A percentile compares a stretch with the other conserved stretches of the same genome.
Evolutionary conservation across 2,888 invertebrate genomes (phyloP).

Genomic region (Acleris laterana): DNA sequence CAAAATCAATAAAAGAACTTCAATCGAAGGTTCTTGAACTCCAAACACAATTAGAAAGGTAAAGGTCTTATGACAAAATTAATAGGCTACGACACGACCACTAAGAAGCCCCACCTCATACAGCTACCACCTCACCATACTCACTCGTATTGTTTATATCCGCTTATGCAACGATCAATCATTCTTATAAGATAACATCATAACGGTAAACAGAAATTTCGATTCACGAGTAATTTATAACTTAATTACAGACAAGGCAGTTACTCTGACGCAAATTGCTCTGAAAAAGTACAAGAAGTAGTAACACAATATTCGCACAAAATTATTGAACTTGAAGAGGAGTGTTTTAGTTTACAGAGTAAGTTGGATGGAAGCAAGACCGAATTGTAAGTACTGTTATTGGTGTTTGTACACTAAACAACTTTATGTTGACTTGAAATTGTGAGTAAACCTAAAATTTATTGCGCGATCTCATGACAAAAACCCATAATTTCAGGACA

Average conservation of each 20-base stretch:
- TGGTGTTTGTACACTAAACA: background rate
- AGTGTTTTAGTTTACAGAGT: slow-evolving; percentile 72
- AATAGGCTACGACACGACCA: background rate
- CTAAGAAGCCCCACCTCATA: slow-evolving; percentile 1
- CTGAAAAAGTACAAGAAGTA: slow-evolving; percentile 60
- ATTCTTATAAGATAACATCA: slow-evolving; percentile 53
- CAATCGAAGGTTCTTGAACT: slow-evolving; percentile 63
- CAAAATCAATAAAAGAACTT: slow-evolving; percentile 61
- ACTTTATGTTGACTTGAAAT: background rate
- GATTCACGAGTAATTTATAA: slow-evolving; percentile 32
- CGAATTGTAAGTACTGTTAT: slow-evolving; percentile 76
- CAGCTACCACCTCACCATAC: slow-evolving; percentile 1
- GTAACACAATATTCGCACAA: slow-evolving; percentile 72
- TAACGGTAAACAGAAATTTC: slow-evolving; percentile 40
- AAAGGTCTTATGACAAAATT: slow-evolving; percentile 8
- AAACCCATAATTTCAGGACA: slow-evolving; percentile 50
- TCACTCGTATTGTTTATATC: slow-evolving; percentile 1
- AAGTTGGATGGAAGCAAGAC: slow-evolving; percentile 70
- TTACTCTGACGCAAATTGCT: slow-evolving; percentile 51
- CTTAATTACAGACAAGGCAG: slow-evolving; percentile 63
- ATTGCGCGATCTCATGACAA: background rate
- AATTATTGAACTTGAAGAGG: slow-evolving; percentile 69
- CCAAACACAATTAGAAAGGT: slow-evolving; percentile 66
- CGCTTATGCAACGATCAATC: slow-evolving; percentile 51
- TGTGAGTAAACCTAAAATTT: background rate